A percentile compares a stretch with the other conserved stretches of the same genome.
phyloP scores from a whole-genome alignment of 1,140 invertebrate species.

The Pseudobourletiella spinata region DNA sequence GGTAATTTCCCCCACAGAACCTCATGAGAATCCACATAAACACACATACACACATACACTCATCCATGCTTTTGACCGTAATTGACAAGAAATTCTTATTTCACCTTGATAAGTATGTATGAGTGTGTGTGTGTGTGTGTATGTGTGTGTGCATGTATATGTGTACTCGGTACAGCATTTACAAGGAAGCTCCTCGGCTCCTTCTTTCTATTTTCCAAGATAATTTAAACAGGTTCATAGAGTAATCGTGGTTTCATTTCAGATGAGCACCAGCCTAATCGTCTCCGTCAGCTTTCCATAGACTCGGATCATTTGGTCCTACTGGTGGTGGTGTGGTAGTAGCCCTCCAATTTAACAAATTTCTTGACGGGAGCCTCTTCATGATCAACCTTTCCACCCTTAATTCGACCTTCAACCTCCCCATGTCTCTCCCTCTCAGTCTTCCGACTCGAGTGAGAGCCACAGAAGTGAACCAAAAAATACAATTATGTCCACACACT shows the following conservation, averaged over 20 bases:
- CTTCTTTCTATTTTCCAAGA: slow-evolving; percentile 1
- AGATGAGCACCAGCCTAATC: not conserved
- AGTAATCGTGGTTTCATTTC: slow-evolving; percentile 11
- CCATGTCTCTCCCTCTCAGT: not conserved
- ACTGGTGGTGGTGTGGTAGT: not conserved
- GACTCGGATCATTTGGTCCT: not conserved
- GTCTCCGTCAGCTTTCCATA: not conserved
- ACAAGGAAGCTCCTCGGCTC: slow-evolving; percentile 7
- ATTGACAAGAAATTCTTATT: slow-evolving; percentile 10
- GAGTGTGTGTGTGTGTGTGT: not conserved
- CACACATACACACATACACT: too few species aligned
- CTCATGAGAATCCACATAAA: slow-evolving; percentile 16
- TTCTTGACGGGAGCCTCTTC: slow-evolving; percentile 7
- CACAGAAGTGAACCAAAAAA: too few species aligned
- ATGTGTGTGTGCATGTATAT: not conserved
- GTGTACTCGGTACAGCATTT: too few species aligned
- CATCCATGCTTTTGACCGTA: slow-evolving; percentile 2
- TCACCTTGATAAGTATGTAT: too few species aligned
- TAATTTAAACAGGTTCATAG: slow-evolving; percentile 12
- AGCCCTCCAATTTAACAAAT: slow-evolving; percentile 7
- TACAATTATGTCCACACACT: too few species aligned
- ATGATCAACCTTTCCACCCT: not conserved
- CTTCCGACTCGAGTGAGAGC: too few species aligned
- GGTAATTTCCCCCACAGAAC: slow-evolving; percentile 4
- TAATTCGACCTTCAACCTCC: not conserved